Percentiles rank a stretch among this genome's conserved stretches.
phyloP scores from a whole-genome alignment of 1,140 invertebrate genomes.

The Penaeus japonicus region DNA sequence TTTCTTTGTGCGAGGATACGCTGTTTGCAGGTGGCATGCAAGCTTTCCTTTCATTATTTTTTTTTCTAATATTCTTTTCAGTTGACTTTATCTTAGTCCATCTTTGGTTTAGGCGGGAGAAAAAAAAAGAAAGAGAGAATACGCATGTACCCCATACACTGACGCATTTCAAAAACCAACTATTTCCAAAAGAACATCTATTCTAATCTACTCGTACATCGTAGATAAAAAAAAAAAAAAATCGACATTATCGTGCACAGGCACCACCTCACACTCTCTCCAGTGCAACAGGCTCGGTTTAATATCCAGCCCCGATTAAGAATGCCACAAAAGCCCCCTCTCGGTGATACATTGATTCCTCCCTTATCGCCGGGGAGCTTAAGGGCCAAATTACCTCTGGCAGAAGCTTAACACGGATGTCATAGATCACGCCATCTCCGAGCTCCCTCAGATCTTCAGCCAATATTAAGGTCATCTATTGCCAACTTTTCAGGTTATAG shows the following conservation, averaged over 20 bases:
- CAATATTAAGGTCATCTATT: slow-evolving; percentile 55
- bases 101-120: no score
- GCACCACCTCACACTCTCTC: slow-evolving; percentile 16
- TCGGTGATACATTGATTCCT: slow-evolving; percentile 19
- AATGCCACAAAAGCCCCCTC: slow-evolving; percentile 48
- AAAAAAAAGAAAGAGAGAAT: no score
- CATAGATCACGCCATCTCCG: slow-evolving; percentile 14
- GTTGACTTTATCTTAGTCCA: no score
- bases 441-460: slow-evolving; percentile 50
- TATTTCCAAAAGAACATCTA: neutral
- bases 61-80: no score
- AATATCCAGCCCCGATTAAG: slow-evolving; percentile 52
- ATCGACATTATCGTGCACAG: slow-evolving; percentile 28
- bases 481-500: slow-evolving; percentile 52
- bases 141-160: no score
- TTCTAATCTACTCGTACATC: neutral
- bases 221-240: neutral
- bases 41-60: no score
- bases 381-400: slow-evolving; percentile 15
- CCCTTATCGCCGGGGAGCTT: slow-evolving; percentile 19
- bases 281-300: slow-evolving; percentile 52
- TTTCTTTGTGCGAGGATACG: no score
- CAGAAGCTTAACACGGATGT: neutral
- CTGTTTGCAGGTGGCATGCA: no score
- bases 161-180: no score